Base-by-base conservation (phyloP, 2,113 vertebrate genomes). In the Motacilla tschutschensis region DNA sequence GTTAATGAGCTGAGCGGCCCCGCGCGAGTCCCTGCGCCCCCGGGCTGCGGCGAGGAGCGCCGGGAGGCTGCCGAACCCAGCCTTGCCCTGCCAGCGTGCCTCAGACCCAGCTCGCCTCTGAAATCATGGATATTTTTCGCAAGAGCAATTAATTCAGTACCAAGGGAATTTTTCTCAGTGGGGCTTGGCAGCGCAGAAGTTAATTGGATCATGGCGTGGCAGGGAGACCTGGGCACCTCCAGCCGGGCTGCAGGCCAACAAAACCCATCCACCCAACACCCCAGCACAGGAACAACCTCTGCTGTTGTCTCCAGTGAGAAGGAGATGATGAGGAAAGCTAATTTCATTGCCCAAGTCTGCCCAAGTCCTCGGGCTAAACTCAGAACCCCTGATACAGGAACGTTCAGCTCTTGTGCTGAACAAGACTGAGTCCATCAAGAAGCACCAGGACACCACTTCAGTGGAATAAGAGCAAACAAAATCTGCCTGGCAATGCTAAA, bases 141-240 rank as follows among this genome's bases (percentile, higher is more conserved):
- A 11, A 24, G 59, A 50, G 29, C 21, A 33, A 73, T 54, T 41
- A n/a, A 76, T 58, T 69, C n/a, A 0, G 18, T 3, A 35, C 47
- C 69, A 3, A 10, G 11, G 63, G 77, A 47, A 29, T 79, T 81
- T 43, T 36, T 41, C 80, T 83, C 76, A 4, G 40, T 25, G 22
- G 64, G 71, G 43, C 25, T 87, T 12, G 82, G 89, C 78, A 70
- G 22, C 35, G 1, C 0, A 0, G 67, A 17, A 63, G 28, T 51
- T 13, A 5, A n/a, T 24, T 41, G 33, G 53, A 38, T 46, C 8
- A 0, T 1, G 53, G 65, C 3, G 2, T 0, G 15, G 66, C 65
- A 71, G 82, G 83, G 87, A 80, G 74, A 74, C 33, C 58, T 6
- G 44, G 57, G 87, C 79, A 64, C 26, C 50, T 47, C 20, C 5